phyloP scores from a whole-genome alignment of 2,888 invertebrate species.

The Luffia ferchaultella region DNA sequence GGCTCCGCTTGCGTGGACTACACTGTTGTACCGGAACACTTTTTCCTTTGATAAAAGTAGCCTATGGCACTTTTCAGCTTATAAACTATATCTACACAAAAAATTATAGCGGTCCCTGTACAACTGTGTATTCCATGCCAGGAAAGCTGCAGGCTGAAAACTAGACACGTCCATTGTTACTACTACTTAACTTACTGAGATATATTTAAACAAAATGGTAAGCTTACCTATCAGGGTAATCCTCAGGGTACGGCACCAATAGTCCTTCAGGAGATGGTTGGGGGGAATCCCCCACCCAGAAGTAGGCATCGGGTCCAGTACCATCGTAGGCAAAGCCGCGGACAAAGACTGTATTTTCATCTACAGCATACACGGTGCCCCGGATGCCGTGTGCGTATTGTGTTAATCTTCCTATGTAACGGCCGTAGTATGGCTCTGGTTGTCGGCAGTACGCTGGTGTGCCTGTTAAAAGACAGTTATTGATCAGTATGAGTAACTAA shows the following conservation, averaged over 20 bases:
- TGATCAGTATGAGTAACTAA: too few species aligned
- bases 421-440: slow-evolving; percentile 78
- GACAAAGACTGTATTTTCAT: slow-evolving; percentile 87
- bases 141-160: too few species aligned
- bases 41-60: too few species aligned
- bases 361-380: slow-evolving; percentile 87
- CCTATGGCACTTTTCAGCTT: too few species aligned
- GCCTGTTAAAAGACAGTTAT: slow-evolving; percentile 28
- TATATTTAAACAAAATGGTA: too few species aligned
- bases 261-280: slow-evolving; percentile 84
- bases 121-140: too few species aligned
- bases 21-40: too few species aligned
- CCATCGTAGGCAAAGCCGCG: slow-evolving; percentile 90
- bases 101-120: too few species aligned
- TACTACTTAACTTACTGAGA: too few species aligned
- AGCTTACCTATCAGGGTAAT: slow-evolving; percentile 78
- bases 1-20: too few species aligned
- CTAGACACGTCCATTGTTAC: too few species aligned
- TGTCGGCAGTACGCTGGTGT: slow-evolving; percentile 24
- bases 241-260: slow-evolving; percentile 87
- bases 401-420: slow-evolving; percentile 75
- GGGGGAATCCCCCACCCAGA: slow-evolving; percentile 87
- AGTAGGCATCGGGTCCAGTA: slow-evolving; percentile 86
- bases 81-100: too few species aligned
- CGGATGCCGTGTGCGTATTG: slow-evolving; percentile 81